A percentile compares a stretch with the other conserved stretches of the same genome.
These are phyloP conservation scores for Pocillopora grandis DNA, from an alignment of 92 coral and sea anemone species.

Conservation along the genomic window DNA sequence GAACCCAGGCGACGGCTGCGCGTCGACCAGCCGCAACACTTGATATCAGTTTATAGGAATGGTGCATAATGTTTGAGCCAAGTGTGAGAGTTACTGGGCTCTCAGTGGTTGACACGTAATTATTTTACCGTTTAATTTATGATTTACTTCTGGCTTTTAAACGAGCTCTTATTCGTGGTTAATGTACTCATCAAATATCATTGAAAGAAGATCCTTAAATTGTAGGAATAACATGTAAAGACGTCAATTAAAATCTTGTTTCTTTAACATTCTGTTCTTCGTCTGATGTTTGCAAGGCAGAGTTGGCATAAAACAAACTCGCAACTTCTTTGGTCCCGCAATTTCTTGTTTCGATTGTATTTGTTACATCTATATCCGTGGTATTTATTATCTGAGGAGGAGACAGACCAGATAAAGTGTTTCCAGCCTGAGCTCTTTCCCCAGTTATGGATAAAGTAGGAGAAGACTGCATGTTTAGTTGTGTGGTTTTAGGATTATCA, in stretches of 20 bases:
- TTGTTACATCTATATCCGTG: background rate
- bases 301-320: conserved; percentile 13
- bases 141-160: too few relatives aligned
- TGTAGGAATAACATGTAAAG: too few relatives aligned
- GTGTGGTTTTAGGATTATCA: background rate
- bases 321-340: background rate
- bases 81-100: too few relatives aligned
- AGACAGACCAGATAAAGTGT: background rate
- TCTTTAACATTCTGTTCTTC: conserved; percentile 23
- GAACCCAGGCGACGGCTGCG: too few relatives aligned
- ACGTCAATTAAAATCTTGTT: conserved; percentile 21
- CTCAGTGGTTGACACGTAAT: too few relatives aligned
- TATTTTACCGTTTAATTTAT: too few relatives aligned
- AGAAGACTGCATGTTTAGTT: conserved; percentile 11
- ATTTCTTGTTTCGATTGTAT: background rate
- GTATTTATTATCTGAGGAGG: background rate
- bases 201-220: too few relatives aligned
- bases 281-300: conserved; percentile 22
- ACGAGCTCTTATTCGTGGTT: too few relatives aligned
- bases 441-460: conserved; percentile 15
- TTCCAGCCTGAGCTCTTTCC: background rate
- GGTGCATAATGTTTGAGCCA: too few relatives aligned
- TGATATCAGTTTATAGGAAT: too few relatives aligned
- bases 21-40: too few relatives aligned
- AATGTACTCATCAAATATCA: too few relatives aligned